A percentile compares a stretch with the other conserved stretches of the same genome.
Conservation (phyloP, 1,140 invertebrate species). For the Cydia amplana region DNA sequence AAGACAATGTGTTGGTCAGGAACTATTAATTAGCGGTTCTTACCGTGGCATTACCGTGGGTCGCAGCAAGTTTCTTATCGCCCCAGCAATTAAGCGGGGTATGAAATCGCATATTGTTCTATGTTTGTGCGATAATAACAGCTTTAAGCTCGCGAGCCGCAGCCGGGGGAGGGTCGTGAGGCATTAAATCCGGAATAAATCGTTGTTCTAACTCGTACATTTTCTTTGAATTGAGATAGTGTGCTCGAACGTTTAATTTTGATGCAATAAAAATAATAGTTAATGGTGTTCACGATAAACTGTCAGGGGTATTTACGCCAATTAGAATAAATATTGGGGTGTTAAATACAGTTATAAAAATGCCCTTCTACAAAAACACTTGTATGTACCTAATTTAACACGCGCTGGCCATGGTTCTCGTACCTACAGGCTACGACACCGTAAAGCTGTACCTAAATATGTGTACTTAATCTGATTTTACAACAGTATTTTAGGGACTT, state of each 20-base stretch:
- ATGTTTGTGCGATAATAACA: slow-evolving; percentile 73
- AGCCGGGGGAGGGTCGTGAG: slow-evolving; percentile 54
- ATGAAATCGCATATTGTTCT: slow-evolving; percentile 71
- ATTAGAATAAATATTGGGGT: slow-evolving; percentile 1
- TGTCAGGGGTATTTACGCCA: slow-evolving; percentile 12
- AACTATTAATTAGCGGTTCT: slow-evolving; percentile 70
- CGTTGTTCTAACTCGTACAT: slow-evolving; percentile 46
- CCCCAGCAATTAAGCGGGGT: slow-evolving; percentile 69
- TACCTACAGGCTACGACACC: too few relatives aligned
- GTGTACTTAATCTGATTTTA: too few relatives aligned
- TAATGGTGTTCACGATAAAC: slow-evolving; percentile 43
- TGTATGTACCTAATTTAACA: not conserved
- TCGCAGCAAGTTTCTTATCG: slow-evolving; percentile 69
- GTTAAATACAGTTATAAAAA: not conserved
- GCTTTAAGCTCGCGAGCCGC: slow-evolving; percentile 56
- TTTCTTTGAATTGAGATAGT: slow-evolving; percentile 50
- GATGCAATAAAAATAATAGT: slow-evolving; percentile 46
- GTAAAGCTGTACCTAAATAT: too few relatives aligned
- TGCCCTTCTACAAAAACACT: not conserved
- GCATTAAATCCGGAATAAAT: slow-evolving; percentile 71
- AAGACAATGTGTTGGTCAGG: slow-evolving; percentile 55
- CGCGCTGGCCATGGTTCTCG: not conserved
- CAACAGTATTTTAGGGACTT: too few relatives aligned
- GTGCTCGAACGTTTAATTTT: slow-evolving; percentile 47
- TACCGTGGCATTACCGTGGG: slow-evolving; percentile 62